Evolutionary conservation across 2,113 vertebrate genomes (phyloP).

Genomic region (Tylochromis polylepis): DNA sequence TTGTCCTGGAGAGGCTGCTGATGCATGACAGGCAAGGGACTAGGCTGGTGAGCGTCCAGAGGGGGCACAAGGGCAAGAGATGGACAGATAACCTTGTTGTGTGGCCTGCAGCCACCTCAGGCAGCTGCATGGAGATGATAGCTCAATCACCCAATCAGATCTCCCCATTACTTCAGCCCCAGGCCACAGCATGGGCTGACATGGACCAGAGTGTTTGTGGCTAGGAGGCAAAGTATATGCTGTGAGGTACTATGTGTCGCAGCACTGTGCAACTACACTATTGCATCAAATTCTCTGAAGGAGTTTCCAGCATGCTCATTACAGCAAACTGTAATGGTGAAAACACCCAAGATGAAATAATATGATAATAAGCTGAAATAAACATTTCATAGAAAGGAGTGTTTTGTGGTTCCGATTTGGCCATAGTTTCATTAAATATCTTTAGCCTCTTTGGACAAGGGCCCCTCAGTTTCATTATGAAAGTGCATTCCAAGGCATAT

Average conservation of each 20-base stretch:
- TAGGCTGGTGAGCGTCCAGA: neutral
- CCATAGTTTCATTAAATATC: slow-evolving; percentile 2
- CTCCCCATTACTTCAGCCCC: neutral
- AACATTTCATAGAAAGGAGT: neutral
- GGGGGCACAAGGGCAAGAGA: slow-evolving; percentile 36
- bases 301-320: neutral
- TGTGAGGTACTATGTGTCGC: neutral
- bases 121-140: slow-evolving; percentile 40
- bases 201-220: neutral
- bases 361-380: neutral
- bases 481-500: slow-evolving; percentile 45
- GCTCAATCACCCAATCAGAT: slow-evolving; percentile 49
- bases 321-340: neutral
- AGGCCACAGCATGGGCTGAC: neutral
- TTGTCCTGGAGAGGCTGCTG: slow-evolving; percentile 37
- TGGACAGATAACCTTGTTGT: slow-evolving; percentile 61
- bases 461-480: slow-evolving; percentile 38
- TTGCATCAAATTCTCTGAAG: neutral
- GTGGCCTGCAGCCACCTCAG: slow-evolving; percentile 15
- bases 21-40: slow-evolving; percentile 38
- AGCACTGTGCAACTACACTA: neutral
- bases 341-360: neutral
- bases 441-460: neutral
- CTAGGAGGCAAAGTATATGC: neutral
- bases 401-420: neutral